Evolutionary conservation across 2,797 vertebrate species (phyloP).

Genomic region (Pitangus sulphuratus): DNA sequence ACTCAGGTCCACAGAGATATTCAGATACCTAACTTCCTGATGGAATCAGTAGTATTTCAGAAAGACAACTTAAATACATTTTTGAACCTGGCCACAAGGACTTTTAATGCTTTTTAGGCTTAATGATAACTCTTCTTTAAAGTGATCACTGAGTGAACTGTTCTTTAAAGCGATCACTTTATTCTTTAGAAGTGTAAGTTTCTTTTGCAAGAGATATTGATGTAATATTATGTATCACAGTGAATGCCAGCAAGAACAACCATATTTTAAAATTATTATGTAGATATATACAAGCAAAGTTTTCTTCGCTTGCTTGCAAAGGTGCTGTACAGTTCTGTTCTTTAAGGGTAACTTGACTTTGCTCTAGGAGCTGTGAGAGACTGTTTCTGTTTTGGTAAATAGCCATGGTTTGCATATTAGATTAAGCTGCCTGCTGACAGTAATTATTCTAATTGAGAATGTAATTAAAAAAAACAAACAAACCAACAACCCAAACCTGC

Average conservation of each 20-base stretch:
- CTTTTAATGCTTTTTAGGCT: background rate
- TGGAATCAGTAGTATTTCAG: background rate
- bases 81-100: background rate
- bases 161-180: background rate
- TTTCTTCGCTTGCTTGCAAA: background rate
- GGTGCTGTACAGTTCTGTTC: background rate
- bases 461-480: background rate
- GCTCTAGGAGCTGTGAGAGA: background rate
- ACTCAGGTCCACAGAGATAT: background rate
- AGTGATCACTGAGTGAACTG: background rate
- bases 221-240: background rate
- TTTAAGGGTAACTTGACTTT: background rate
- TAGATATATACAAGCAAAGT: background rate
- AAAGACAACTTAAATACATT: background rate
- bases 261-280: background rate
- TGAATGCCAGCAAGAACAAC: background rate
- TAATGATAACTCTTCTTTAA: background rate
- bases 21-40: background rate
- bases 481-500: background rate
- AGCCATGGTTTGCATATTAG: background rate
- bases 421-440: background rate
- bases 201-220: background rate
- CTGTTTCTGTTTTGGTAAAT: background rate
- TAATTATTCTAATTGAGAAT: conserved; percentile 13
- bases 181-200: background rate